Percentiles rank a stretch among this genome's conserved stretches.
Conservation (phyloP, 2,113 vertebrate species). For the Hystrix cristata region DNA sequence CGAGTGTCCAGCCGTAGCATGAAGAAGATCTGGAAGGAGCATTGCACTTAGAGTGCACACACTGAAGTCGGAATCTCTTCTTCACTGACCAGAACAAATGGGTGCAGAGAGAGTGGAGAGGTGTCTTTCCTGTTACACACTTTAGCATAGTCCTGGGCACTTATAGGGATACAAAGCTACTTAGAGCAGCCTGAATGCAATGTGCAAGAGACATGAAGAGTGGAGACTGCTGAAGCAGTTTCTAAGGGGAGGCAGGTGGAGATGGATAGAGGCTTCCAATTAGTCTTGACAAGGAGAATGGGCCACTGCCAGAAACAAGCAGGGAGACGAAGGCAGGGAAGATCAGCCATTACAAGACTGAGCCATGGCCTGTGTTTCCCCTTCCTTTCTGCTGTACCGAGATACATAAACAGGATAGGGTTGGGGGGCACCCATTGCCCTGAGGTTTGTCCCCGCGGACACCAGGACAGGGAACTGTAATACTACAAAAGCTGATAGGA, state of each 20-base stretch:
- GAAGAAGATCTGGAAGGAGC: not conserved
- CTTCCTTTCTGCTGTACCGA: not conserved
- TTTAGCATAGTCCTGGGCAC: not conserved
- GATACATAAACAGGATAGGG: not conserved
- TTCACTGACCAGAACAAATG: not conserved
- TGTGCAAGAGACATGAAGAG: not conserved
- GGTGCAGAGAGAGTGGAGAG: not conserved
- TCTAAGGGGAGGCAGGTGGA: not conserved
- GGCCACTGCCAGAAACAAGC: not conserved
- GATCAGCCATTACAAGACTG: not conserved
- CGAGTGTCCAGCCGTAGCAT: not conserved
- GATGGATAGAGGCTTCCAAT: not conserved
- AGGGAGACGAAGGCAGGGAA: not conserved
- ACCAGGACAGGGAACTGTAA: not conserved
- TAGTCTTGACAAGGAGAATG: not conserved
- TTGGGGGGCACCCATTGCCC: not conserved
- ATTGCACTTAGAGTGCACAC: not conserved
- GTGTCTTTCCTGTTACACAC: not conserved
- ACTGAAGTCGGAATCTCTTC: not conserved
- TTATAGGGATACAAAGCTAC: not conserved
- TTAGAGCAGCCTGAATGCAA: not conserved
- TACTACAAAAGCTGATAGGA: not conserved
- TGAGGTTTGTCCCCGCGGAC: not conserved
- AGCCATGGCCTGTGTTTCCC: not conserved
- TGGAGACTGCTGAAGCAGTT: not conserved